phyloP scores from a whole-genome alignment of 2,113 vertebrate genomes.

The Elephas maximus region DNA sequence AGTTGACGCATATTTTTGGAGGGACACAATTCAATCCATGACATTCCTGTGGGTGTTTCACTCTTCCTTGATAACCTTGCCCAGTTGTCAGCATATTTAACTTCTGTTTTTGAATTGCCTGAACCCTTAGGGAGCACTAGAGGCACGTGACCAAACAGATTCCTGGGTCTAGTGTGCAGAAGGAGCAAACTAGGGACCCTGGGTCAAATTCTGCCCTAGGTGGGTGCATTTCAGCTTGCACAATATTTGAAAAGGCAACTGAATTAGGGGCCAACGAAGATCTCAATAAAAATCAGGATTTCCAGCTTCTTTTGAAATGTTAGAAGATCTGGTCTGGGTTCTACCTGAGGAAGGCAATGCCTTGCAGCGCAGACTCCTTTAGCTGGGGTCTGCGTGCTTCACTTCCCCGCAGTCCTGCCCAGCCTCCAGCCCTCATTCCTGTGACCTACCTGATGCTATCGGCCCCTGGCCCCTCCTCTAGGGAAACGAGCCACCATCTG shows the following conservation, averaged over 20 bases:
- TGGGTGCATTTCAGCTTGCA: background rate
- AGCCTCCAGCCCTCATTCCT: background rate
- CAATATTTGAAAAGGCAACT: slow-evolving; percentile 23
- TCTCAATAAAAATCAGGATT: background rate
- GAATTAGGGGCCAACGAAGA: background rate
- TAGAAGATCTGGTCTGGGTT: background rate
- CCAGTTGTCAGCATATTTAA: slow-evolving; percentile 27
- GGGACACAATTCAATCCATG: no score
- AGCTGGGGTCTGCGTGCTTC: background rate
- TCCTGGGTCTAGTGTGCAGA: background rate
- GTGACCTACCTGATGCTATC: background rate
- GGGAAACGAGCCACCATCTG: background rate
- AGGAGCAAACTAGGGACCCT: slow-evolving; percentile 17
- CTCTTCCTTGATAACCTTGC: slow-evolving; percentile 31
- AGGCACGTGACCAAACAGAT: background rate
- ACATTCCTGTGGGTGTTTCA: background rate
- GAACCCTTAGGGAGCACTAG: background rate
- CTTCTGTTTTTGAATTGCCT: slow-evolving; percentile 39
- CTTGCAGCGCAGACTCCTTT: background rate
- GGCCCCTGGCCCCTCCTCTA: background rate
- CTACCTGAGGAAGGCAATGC: background rate
- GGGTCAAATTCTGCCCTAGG: background rate
- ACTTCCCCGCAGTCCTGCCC: background rate
- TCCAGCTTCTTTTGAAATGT: slow-evolving; percentile 4
- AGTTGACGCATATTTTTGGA: no score